Conservation (phyloP, 2,888 invertebrate species). For the Hydraecia micacea region DNA sequence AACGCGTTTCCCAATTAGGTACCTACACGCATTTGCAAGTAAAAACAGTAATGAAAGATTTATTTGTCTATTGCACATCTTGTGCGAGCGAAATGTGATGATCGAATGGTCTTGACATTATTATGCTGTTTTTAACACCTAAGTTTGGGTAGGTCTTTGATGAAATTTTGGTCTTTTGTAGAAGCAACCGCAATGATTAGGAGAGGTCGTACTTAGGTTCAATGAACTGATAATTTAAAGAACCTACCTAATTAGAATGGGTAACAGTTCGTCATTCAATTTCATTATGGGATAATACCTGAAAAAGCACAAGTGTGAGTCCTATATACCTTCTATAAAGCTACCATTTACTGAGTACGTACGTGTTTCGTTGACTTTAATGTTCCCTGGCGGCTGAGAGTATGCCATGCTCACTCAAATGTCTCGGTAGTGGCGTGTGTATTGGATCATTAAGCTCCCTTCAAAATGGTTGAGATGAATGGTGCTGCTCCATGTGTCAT, state of each 20-base stretch:
- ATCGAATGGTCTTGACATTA: constrained; percentile 21
- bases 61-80: constrained; percentile 41
- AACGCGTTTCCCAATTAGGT: constrained; percentile 47
- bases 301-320: background rate
- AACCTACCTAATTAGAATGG: background rate
- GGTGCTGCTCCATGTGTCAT: too few relatives aligned
- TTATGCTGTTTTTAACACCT: background rate
- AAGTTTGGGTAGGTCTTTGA: background rate
- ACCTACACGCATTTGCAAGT: constrained; percentile 23
- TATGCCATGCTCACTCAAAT: too few relatives aligned
- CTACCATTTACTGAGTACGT: too few relatives aligned
- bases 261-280: background rate
- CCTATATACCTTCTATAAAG: too few relatives aligned
- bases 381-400: too few relatives aligned
- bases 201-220: background rate
- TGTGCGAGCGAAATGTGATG: constrained; percentile 5
- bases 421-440: too few relatives aligned
- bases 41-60: constrained; percentile 22
- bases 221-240: background rate
- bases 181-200: too few relatives aligned
- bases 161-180: background rate
- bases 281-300: background rate
- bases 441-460: too few relatives aligned
- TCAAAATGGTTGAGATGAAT: too few relatives aligned
- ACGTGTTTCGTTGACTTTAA: too few relatives aligned